Conservation (phyloP, 2,888 invertebrate species). For the Platypus cylindrus region DNA sequence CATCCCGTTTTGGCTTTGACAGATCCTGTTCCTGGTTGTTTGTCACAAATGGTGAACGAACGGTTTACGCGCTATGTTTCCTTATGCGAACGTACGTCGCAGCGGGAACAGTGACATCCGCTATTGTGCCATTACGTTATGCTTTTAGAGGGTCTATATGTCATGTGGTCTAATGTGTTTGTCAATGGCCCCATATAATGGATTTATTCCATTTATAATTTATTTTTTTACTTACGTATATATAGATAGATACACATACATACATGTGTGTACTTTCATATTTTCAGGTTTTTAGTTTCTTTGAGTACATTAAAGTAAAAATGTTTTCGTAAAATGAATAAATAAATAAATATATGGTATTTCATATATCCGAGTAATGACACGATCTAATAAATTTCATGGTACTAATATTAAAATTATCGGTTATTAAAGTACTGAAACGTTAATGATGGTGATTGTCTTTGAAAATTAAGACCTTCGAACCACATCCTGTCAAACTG, state of each 20-base stretch:
- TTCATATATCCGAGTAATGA: no score
- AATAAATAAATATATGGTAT: no score
- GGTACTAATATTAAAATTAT: slow-evolving; percentile 23
- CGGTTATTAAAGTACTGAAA: slow-evolving; percentile 18
- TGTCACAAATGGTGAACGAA: slow-evolving; percentile 27
- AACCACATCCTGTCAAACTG: slow-evolving; percentile 15
- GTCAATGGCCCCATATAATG: slow-evolving; percentile 4
- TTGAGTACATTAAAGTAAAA: no score
- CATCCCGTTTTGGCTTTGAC: slow-evolving; percentile 30
- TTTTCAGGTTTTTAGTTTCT: no score
- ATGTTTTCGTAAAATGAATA: no score
- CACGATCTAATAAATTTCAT: slow-evolving; percentile 18
- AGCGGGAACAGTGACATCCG: slow-evolving; percentile 20
- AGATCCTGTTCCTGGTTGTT: slow-evolving; percentile 35
- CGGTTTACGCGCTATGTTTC: slow-evolving; percentile 15
- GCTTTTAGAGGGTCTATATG: slow-evolving; percentile 14
- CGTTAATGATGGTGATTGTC: slow-evolving; percentile 15
- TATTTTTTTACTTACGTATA: no score
- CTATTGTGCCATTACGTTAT: slow-evolving; percentile 17
- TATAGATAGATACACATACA: no score
- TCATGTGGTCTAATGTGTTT: slow-evolving; percentile 13
- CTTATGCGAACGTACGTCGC: slow-evolving; percentile 18
- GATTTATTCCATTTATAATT: slow-evolving; percentile 5
- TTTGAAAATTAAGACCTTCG: slow-evolving; percentile 14
- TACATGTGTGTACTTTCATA: no score